Evolutionary conservation across 2,888 invertebrate species (phyloP), one percentile per base, ranked within the genome.

Genomic region (Odontothrips loti): DNA sequence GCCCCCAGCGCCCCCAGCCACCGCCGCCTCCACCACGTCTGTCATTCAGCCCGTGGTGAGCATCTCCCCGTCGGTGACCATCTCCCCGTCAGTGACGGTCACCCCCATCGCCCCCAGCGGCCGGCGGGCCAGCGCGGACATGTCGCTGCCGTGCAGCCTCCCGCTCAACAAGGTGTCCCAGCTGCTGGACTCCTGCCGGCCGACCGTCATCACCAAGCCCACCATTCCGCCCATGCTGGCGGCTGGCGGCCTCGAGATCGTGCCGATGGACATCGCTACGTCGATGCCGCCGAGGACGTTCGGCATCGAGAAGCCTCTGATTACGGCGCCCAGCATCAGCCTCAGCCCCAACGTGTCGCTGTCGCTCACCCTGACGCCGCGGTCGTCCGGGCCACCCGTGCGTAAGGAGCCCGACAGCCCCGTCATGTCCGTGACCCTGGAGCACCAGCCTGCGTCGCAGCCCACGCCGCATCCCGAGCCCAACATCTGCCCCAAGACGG

Each of bases 131-230:
- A 75, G 68, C 27, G 23, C 23, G 9, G 68, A 75, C 68, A 75
- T 75, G 68, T 75, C 68, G n/a, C 23, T 75, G 23, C 68, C 68
- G 8, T 75, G 68, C 68, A 75, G 68, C 23, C 10, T 75, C 27
- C 68, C 68, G 9, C 68, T 75, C 27, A 75, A 75, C 68, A 75
- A 75, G 68, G 68, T 75, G 68, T 75, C 68, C 4, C 68, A 75
- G 68, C n/a, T 75, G 68, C 68, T 75, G 68, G 68, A 75, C 27
- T 27, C 68, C 9, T 23, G 23, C 68, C 68, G 68, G 68, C 68
- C 68, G 58, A n/a, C 68, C 23, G 80, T 47, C 47, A 63, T 79
- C 34, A 12, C 80, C 43, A 47, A 47, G 79, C 79, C 80, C 68
- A 27, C 34, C 27, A 27, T 47, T 23, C 27, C 63, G 80, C 47